Conservation (phyloP, 2,797 vertebrate genomes). For the Aldrovandia affinis region DNA sequence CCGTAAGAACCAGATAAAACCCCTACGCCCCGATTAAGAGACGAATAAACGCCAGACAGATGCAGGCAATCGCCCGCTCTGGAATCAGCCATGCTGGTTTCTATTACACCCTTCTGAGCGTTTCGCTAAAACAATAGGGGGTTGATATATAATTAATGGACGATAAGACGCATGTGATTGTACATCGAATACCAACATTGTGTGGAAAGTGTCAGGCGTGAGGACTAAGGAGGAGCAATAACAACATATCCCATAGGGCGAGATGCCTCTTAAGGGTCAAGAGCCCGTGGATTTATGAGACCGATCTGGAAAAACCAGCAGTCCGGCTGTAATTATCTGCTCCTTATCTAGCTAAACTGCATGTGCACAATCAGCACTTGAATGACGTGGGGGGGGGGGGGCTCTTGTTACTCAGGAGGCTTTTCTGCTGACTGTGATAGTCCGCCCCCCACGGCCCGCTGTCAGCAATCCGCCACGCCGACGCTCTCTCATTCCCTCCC, state of each 20-base stretch:
- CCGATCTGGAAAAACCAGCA: neutral
- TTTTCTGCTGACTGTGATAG: constrained; percentile 7
- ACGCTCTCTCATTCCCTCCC: neutral
- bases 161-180: too few species aligned
- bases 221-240: too few species aligned
- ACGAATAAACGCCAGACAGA: too few species aligned
- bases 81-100: too few species aligned
- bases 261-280: neutral
- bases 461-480: neutral
- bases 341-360: neutral
- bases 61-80: too few species aligned
- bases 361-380: neutral
- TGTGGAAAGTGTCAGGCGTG: too few species aligned
- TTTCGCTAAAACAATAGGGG: too few species aligned
- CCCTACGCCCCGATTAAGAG: too few species aligned
- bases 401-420: neutral
- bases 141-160: too few species aligned
- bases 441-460: neutral
- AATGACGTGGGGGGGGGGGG: neutral
- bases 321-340: neutral
- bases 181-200: too few species aligned
- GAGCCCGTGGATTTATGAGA: neutral
- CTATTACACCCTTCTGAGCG: too few species aligned
- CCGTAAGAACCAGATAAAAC: too few species aligned
- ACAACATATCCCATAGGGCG: neutral